Percentiles rank a stretch among this genome's conserved stretches.
Conservation (phyloP, 2,888 invertebrate species). For the Tetranychus piercei region DNA sequence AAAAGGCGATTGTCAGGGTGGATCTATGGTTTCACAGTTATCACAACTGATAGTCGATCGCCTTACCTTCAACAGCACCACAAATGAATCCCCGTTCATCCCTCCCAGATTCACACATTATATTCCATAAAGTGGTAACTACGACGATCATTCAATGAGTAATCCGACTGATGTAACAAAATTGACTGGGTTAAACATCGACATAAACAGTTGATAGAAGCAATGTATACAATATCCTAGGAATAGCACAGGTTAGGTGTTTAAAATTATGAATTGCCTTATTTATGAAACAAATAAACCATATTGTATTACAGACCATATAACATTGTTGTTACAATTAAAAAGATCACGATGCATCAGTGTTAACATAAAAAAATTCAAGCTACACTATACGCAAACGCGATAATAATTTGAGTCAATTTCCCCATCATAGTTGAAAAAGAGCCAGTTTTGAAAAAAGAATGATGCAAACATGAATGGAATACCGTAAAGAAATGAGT, state of each 20-base stretch:
- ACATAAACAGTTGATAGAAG: neutral
- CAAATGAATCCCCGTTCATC: neutral
- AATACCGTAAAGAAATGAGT: too few species aligned
- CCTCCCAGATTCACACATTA: constrained; percentile 1
- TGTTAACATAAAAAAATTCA: too few species aligned
- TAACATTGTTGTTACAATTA: too few species aligned
- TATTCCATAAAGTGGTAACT: neutral
- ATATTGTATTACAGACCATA: too few species aligned
- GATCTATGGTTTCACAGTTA: too few species aligned
- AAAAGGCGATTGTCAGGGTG: neutral
- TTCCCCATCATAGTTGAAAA: too few species aligned
- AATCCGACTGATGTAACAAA: neutral
- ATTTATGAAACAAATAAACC: too few species aligned
- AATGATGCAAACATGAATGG: too few species aligned
- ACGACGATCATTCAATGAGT: neutral
- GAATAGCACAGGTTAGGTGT: neutral
- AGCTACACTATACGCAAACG: too few species aligned
- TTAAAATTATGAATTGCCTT: neutral
- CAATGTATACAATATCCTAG: neutral
- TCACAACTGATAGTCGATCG: neutral
- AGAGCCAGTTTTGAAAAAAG: too few species aligned
- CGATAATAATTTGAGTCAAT: too few species aligned
- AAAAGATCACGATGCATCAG: too few species aligned
- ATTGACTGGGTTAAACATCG: neutral
- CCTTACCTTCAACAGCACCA: neutral